A percentile compares a stretch with the other conserved stretches of the same genome.
These are phyloP conservation scores for Hofmannophila pseudospretella DNA, from an alignment of 2,888 invertebrate genomes.

Conservation along the genomic window DNA sequence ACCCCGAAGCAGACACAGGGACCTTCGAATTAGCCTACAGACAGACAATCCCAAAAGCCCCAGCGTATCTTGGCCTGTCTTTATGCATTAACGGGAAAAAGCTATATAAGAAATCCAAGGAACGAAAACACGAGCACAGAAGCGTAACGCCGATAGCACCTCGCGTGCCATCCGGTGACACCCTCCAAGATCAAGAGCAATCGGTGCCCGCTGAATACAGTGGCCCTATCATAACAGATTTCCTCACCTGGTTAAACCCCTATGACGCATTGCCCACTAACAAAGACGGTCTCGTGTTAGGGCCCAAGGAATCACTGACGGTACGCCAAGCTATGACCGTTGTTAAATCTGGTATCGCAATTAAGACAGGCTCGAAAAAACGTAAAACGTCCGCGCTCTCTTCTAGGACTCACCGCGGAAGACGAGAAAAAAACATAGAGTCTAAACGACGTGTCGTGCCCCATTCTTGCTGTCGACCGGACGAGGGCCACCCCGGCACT, in stretches of 20 bases:
- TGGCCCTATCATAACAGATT: slow-evolving; percentile 83
- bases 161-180: slow-evolving; percentile 45
- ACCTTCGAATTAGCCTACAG: slow-evolving; percentile 88
- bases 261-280: slow-evolving; percentile 56
- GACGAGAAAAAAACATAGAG: slow-evolving; percentile 65
- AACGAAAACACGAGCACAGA: slow-evolving; percentile 58
- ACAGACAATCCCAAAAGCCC: slow-evolving; percentile 86
- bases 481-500: slow-evolving; percentile 37
- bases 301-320: slow-evolving; percentile 55
- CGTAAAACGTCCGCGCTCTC: slow-evolving; percentile 71
- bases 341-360: slow-evolving; percentile 58
- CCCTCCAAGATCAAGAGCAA: slow-evolving; percentile 37
- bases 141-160: slow-evolving; percentile 40
- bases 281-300: slow-evolving; percentile 55
- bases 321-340: slow-evolving; percentile 71
- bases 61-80: slow-evolving; percentile 87
- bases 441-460: slow-evolving; percentile 56
- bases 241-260: slow-evolving; percentile 81
- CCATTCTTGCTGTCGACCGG: slow-evolving; percentile 63
- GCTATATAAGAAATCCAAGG: slow-evolving; percentile 69
- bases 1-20: slow-evolving; percentile 87
- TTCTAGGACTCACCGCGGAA: slow-evolving; percentile 69
- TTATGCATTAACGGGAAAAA: slow-evolving; percentile 83
- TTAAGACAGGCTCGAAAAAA: slow-evolving; percentile 62
- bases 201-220: slow-evolving; percentile 70